Conservation (phyloP, 2,797 vertebrate species). For the Oreonectes daqikongensis region DNA sequence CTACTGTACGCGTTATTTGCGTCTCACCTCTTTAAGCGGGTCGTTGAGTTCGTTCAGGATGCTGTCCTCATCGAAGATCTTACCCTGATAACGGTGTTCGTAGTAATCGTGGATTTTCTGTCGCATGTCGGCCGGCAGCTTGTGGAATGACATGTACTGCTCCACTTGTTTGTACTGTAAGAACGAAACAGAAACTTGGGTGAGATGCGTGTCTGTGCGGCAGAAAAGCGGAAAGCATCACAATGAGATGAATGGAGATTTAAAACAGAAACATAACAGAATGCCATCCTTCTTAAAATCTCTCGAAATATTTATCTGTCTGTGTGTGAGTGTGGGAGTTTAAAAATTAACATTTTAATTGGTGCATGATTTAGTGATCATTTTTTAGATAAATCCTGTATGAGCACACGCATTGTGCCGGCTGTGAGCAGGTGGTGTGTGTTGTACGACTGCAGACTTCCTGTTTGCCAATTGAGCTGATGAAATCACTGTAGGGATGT, state of each 20-base stretch:
- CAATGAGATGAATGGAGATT: no score
- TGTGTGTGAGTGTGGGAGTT: not conserved
- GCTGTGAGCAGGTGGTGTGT: conserved; percentile 49
- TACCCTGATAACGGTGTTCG: conserved; percentile 97
- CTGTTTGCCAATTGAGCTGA: conserved; percentile 47
- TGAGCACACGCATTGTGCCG: conserved; percentile 22
- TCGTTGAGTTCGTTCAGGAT: conserved; percentile 97
- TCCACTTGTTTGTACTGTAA: conserved; percentile 98
- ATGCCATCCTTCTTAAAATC: no score
- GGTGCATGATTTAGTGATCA: conserved; percentile 6
- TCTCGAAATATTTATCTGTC: no score
- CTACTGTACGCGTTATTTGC: not conserved
- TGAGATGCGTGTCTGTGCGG: no score
- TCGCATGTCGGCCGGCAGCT: conserved; percentile 97
- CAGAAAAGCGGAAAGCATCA: no score
- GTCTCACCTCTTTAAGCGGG: conserved; percentile 94
- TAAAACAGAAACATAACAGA: no score
- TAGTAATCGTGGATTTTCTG: conserved; percentile 99
- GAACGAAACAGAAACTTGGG: conserved; percentile 44
- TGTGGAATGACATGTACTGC: conserved; percentile 99
- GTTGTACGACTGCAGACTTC: conserved; percentile 28
- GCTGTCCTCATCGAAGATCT: conserved; percentile 98
- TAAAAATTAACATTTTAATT: not conserved
- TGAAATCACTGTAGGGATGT: conserved; percentile 46
- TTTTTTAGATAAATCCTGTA: not conserved